Evolutionary conservation across 1,140 invertebrate genomes (phyloP).

Genomic region (Hylaeus anthracinus): DNA sequence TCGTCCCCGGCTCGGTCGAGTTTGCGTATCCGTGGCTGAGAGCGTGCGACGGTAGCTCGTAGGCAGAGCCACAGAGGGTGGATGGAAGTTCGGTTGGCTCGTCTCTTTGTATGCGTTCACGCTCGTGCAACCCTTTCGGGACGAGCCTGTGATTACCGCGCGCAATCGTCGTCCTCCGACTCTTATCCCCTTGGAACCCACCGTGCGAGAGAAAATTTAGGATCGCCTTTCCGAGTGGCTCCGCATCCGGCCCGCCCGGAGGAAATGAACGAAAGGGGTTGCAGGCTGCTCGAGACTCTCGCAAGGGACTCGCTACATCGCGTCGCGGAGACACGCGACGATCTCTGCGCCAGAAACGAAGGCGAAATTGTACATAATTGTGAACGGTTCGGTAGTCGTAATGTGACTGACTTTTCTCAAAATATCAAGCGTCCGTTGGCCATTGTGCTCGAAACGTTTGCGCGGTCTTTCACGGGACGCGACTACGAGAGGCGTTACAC

Average conservation of each 20-base stretch:
- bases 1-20: background rate
- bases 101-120: constrained; percentile 28
- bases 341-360: background rate
- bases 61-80: too few relatives aligned
- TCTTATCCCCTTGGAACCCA: background rate
- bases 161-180: constrained; percentile 18
- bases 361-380: background rate
- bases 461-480: background rate
- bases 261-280: constrained; percentile 53
- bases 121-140: constrained; percentile 34
- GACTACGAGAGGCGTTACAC: constrained; percentile 21
- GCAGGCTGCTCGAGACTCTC: background rate
- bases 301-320: background rate
- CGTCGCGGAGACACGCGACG: background rate
- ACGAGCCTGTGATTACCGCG: constrained; percentile 34
- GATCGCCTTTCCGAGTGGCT: constrained; percentile 48
- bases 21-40: constrained; percentile 5
- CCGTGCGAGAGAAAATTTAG: constrained; percentile 51
- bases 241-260: constrained; percentile 24
- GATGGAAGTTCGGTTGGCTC: constrained; percentile 14
- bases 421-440: background rate
- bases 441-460: background rate
- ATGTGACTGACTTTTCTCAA: background rate
- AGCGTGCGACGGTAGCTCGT: background rate
- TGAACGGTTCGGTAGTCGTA: background rate